These are phyloP conservation scores for Actenoides hombroni DNA, from an alignment of 2,113 vertebrate species.

Conservation along the genomic window DNA sequence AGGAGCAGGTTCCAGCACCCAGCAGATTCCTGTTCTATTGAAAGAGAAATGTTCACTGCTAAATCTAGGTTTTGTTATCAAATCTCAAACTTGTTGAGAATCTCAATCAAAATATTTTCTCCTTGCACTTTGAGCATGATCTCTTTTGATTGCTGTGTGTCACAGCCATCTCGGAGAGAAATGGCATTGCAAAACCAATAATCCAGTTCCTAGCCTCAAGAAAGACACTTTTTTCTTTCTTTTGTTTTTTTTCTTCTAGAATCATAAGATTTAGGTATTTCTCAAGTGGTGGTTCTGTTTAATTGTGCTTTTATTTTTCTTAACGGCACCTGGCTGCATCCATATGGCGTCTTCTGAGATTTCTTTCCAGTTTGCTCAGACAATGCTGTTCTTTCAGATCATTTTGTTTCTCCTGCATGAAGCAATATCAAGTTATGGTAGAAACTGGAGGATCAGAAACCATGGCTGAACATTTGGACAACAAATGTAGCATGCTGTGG, in stretches of 20 bases:
- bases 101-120: conserved; percentile 45
- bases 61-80: background rate
- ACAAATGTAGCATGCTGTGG: background rate
- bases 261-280: background rate
- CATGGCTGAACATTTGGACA: background rate
- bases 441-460: background rate
- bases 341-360: background rate
- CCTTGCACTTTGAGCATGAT: background rate
- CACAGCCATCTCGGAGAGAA: background rate
- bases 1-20: background rate
- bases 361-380: background rate
- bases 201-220: background rate
- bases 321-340: background rate
- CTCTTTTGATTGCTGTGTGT: background rate
- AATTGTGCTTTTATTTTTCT: background rate
- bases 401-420: background rate
- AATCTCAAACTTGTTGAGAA: conserved; percentile 17
- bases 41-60: background rate
- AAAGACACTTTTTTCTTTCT: background rate
- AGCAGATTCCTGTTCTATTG: background rate
- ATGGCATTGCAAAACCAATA: background rate
- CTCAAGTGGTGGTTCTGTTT: background rate
- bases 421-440: background rate
- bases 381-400: background rate
- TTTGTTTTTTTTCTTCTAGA: background rate